A percentile compares a stretch with the other conserved stretches of the same genome.
These are phyloP conservation scores for Apis dorsata DNA, from an alignment of 1,140 invertebrate genomes.

Conservation along the genomic window DNA sequence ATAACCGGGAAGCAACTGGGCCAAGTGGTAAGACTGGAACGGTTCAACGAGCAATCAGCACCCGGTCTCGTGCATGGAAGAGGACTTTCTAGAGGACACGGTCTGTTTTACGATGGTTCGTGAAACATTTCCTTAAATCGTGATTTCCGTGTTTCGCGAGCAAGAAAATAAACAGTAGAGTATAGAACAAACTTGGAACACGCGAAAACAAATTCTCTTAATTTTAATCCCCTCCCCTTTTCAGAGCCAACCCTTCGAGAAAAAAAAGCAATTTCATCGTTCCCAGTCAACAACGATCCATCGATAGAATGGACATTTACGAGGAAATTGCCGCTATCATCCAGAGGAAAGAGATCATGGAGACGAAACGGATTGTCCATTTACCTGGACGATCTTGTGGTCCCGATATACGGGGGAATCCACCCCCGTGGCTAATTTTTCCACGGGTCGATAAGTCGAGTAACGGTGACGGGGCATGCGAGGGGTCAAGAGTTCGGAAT, in stretches of 20 bases:
- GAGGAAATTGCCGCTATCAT: too few relatives aligned
- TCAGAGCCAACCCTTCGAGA: too few relatives aligned
- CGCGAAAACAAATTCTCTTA: not conserved
- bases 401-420: slow-evolving; percentile 6
- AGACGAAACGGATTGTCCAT: slow-evolving; percentile 2
- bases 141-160: not conserved
- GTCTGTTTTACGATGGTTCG: not conserved
- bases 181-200: not conserved
- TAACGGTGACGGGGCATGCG: slow-evolving; percentile 43
- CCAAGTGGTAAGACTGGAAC: not conserved
- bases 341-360: not conserved
- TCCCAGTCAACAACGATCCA: too few relatives aligned
- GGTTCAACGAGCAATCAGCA: not conserved
- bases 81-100: not conserved
- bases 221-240: not conserved
- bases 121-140: not conserved
- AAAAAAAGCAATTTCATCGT: too few relatives aligned
- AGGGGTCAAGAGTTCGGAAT: slow-evolving; percentile 34
- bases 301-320: too few relatives aligned
- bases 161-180: not conserved
- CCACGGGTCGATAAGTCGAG: slow-evolving; percentile 51
- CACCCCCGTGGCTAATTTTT: slow-evolving; percentile 47
- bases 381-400: slow-evolving; percentile 2
- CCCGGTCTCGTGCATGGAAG: not conserved
- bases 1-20: slow-evolving; percentile 9